Conservation (phyloP, 2,888 invertebrate genomes). For the Cylindroiulus punctatus region DNA sequence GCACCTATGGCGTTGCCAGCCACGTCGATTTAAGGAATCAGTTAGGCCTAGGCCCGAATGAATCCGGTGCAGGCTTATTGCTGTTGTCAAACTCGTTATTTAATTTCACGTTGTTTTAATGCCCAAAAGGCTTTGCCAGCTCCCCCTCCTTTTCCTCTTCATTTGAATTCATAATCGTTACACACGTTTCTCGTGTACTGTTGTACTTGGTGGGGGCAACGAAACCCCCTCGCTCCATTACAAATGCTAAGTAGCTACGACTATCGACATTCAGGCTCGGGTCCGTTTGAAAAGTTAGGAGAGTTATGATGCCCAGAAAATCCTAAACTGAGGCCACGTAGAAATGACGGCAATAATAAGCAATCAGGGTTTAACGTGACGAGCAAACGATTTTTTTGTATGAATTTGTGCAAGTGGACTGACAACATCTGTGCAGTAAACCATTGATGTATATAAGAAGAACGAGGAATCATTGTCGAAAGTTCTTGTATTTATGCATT, state of each 20-base stretch:
- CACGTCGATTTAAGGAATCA: background rate
- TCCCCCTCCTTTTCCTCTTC: background rate
- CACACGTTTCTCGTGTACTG: background rate
- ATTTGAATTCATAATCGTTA: background rate
- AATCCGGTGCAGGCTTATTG: background rate
- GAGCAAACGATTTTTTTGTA: no score
- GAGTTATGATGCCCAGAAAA: no score
- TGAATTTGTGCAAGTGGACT: no score
- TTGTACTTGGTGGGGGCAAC: background rate
- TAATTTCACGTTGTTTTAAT: background rate
- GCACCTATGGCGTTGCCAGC: background rate
- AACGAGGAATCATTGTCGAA: no score
- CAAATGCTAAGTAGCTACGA: background rate
- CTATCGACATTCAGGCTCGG: background rate
- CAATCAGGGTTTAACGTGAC: no score
- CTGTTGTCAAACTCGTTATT: conserved; percentile 1
- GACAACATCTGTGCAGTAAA: no score
- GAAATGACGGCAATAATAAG: no score
- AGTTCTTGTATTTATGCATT: no score
- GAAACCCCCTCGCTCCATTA: background rate
- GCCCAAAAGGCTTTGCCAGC: background rate
- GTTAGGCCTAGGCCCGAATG: background rate
- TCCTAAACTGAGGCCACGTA: no score
- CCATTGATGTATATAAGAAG: no score
- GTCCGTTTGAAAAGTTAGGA: background rate